A percentile compares a stretch with the other conserved stretches of the same genome.
Evolutionary conservation across 2,797 vertebrate genomes (phyloP).

Genomic region (Arnoldichthys spilopterus): DNA sequence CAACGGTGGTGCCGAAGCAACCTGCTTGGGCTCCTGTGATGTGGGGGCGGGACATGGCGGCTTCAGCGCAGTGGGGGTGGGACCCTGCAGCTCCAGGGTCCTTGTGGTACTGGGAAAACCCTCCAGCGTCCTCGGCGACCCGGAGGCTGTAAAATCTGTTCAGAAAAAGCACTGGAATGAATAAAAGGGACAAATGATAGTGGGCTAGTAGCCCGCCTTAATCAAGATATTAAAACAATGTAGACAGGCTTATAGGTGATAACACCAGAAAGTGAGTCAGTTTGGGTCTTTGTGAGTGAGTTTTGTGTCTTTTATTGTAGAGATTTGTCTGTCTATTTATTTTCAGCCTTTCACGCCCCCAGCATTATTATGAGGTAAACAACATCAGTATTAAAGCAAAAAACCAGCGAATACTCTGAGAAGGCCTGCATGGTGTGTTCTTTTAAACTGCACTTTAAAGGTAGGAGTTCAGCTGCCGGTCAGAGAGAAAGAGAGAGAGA

Average conservation of each 20-base stretch:
- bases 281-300: too few relatives aligned
- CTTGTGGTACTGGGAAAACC: too few relatives aligned
- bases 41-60: too few relatives aligned
- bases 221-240: neutral
- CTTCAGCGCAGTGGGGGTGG: too few relatives aligned
- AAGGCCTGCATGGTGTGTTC: conserved; percentile 13
- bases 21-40: too few relatives aligned
- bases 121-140: too few relatives aligned
- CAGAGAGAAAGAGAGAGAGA: conserved; percentile 59
- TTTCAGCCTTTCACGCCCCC: neutral
- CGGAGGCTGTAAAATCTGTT: neutral
- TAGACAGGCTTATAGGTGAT: neutral
- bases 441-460: conserved; percentile 65
- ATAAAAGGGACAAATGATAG: neutral
- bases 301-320: neutral
- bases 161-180: neutral
- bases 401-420: neutral
- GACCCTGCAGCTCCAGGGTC: too few relatives aligned
- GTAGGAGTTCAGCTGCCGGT: conserved; percentile 69
- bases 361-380: conserved; percentile 23
- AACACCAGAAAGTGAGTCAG: neutral
- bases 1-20: too few relatives aligned
- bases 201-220: neutral
- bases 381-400: conserved; percentile 21
- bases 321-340: conserved; percentile 6